phyloP scores from a whole-genome alignment of 1,140 invertebrate species.

The Matsumurasca onukii region DNA sequence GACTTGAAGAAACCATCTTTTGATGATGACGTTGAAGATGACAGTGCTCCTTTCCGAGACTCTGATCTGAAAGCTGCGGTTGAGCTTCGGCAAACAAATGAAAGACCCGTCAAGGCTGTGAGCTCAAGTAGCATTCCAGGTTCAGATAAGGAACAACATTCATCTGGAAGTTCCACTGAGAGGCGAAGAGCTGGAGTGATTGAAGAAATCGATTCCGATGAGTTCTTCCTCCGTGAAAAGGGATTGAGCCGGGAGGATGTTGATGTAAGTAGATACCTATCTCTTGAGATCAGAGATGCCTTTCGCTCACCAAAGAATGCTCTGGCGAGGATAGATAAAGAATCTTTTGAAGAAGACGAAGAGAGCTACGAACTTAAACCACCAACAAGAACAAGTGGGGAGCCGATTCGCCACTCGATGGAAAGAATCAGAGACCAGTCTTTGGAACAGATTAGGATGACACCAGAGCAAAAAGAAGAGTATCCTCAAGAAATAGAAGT shows the following conservation, averaged over 20 bases:
- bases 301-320: constrained; percentile 65
- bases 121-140: constrained; percentile 38
- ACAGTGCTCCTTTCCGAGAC: constrained; percentile 38
- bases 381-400: constrained; percentile 36
- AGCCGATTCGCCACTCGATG: constrained; percentile 16
- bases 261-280: constrained; percentile 70
- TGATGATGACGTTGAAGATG: constrained; percentile 37
- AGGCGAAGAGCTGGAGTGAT: constrained; percentile 61
- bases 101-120: constrained; percentile 37
- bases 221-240: constrained; percentile 77
- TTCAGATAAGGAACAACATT: constrained; percentile 50
- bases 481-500: constrained; percentile 13
- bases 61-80: constrained; percentile 38
- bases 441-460: constrained; percentile 23
- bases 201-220: constrained; percentile 82
- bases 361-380: constrained; percentile 41
- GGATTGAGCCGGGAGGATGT: constrained; percentile 81
- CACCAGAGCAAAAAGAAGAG: constrained; percentile 9
- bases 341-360: constrained; percentile 43
- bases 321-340: constrained; percentile 56
- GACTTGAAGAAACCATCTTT: constrained; percentile 34
- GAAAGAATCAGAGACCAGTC: constrained; percentile 20
- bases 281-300: constrained; percentile 74
- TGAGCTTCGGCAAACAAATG: constrained; percentile 31
- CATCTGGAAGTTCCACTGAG: constrained; percentile 54